phyloP scores from a whole-genome alignment of 1,140 invertebrate genomes.

The Saccostrea cuccullata region DNA sequence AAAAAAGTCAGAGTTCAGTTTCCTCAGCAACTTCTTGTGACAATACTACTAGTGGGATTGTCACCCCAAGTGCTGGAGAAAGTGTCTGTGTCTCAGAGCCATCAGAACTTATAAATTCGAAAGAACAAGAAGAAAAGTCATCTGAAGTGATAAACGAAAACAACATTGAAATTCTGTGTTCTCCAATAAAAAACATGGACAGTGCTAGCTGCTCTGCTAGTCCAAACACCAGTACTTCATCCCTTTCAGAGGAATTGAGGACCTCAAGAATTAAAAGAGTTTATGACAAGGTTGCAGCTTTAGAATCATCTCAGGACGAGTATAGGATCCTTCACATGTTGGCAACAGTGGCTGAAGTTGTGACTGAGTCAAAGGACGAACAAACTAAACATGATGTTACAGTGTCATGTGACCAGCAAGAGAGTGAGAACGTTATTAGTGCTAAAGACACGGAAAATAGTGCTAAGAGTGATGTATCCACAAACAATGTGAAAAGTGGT shows the following conservation, averaged over 20 bases:
- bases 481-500: background rate
- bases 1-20: background rate
- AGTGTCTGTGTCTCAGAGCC: background rate
- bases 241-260: background rate
- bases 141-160: background rate
- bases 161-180: slow-evolving; percentile 23
- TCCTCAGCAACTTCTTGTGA: background rate
- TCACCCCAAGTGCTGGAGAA: background rate
- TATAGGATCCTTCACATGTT: slow-evolving; percentile 20
- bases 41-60: background rate
- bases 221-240: background rate
- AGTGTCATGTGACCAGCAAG: background rate
- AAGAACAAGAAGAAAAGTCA: background rate
- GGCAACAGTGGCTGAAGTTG: background rate
- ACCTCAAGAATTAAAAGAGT: background rate
- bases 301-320: slow-evolving; percentile 1
- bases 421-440: background rate
- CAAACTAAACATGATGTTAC: background rate
- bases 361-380: background rate
- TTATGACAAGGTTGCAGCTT: slow-evolving; percentile 19
- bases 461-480: background rate
- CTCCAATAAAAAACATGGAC: background rate
- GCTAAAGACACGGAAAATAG: background rate
- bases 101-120: background rate
- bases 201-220: background rate